A percentile compares a stretch with the other conserved stretches of the same genome.
Evolutionary conservation across 37 sponge, comb jelly and placozoan species (phyloP).

Genomic region (Dysidea cf. avara): DNA sequence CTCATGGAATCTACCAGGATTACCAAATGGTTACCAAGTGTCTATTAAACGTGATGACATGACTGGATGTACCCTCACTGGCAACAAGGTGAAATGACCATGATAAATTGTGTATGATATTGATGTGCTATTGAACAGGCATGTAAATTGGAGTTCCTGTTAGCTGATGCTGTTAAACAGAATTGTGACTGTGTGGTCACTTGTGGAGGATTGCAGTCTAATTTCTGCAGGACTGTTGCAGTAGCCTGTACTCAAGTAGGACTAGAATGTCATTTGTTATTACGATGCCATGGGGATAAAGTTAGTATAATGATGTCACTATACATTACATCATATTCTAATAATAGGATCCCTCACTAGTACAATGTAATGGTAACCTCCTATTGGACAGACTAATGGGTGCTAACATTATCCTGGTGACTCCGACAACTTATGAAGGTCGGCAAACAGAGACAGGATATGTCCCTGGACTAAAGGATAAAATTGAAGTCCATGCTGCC

Average conservation of each 20-base stretch:
- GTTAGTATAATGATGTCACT: not conserved
- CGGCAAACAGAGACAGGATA: conserved; percentile 7
- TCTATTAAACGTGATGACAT: conserved; percentile 78
- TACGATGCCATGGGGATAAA: conserved; percentile 14
- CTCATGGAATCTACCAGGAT: conserved; percentile 58
- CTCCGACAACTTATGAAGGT: conserved; percentile 10
- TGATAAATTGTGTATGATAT: too few relatives aligned
- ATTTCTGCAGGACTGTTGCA: conserved; percentile 80
- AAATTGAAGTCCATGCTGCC: conserved; percentile 36
- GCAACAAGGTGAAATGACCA: conserved; percentile 65
- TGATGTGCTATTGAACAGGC: conserved; percentile 40
- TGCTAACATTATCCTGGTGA: conserved; percentile 62
- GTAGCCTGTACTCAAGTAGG: conserved; percentile 81
- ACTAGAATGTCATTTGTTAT: conserved; percentile 72
- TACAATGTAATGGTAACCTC: conserved; percentile 70
- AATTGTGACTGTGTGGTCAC: conserved; percentile 68
- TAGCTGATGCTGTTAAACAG: conserved; percentile 70
- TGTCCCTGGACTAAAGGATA: conserved; percentile 31
- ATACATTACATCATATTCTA: not conserved
- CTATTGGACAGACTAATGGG: conserved; percentile 65
- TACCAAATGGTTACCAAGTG: conserved; percentile 57
- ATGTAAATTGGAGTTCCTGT: conserved; percentile 81
- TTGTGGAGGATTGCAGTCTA: conserved; percentile 78
- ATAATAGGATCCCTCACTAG: conserved; percentile 39
- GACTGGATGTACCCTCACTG: conserved; percentile 65